phyloP scores from a whole-genome alignment of 2,113 vertebrate species.

The Paratilapia polleni region DNA sequence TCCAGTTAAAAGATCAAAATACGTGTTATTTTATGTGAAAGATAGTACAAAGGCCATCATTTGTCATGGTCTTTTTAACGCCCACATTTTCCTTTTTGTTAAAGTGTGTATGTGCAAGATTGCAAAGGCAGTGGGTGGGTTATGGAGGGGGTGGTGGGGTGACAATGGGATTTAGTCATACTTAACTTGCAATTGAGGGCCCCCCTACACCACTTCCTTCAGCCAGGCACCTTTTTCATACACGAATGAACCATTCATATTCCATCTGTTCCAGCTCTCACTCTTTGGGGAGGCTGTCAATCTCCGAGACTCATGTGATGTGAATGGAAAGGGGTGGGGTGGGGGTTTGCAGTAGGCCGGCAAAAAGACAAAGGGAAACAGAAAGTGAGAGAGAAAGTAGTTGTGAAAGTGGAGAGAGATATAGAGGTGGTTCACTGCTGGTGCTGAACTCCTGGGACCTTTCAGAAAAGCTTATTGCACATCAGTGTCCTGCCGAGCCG shows the following conservation, averaged over 20 bases:
- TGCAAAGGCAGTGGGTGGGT: background rate
- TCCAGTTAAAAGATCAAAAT: background rate
- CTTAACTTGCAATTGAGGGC: conserved; percentile 76
- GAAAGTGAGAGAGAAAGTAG: conserved; percentile 11
- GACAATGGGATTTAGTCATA: conserved; percentile 75
- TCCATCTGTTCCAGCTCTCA: conserved; percentile 96
- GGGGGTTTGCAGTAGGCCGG: conserved; percentile 48
- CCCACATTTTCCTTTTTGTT: conserved; percentile 19
- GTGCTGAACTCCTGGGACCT: conserved; percentile 90
- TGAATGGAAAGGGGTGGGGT: conserved; percentile 18
- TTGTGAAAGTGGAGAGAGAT: conserved; percentile 3
- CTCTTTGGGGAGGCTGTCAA: conserved; percentile 98
- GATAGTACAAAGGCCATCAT: background rate
- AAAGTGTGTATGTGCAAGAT: background rate
- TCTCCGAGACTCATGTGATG: conserved; percentile 93
- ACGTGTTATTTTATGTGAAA: background rate
- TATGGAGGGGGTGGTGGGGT: conserved; percentile 2
- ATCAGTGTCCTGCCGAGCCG: conserved; percentile 82
- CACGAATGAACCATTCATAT: conserved; percentile 97
- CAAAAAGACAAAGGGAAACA: conserved; percentile 53
- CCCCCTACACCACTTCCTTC: conserved; percentile 72
- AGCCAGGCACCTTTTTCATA: conserved; percentile 87
- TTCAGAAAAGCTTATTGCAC: conserved; percentile 87
- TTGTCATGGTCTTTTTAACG: conserved; percentile 46
- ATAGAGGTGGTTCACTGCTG: conserved; percentile 69